These are phyloP conservation scores for Protonibea diacanthus DNA, from an alignment of 2,797 vertebrate species.

Conservation along the genomic window DNA sequence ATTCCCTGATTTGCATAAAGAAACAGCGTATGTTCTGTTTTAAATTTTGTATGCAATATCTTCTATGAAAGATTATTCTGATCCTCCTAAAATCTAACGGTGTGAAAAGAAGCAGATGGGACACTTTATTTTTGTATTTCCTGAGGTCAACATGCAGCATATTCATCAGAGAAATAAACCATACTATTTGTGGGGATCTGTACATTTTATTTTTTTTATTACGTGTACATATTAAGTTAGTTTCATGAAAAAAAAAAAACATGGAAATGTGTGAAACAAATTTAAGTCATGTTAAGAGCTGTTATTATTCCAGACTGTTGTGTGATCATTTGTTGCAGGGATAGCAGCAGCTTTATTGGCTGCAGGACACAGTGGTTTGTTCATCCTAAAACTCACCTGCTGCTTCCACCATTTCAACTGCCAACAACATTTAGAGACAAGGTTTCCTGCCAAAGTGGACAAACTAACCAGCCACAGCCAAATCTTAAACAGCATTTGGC, in stretches of 20 bases:
- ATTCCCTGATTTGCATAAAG: conserved; percentile 25
- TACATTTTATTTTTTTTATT: conserved; percentile 39
- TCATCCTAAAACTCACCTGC: conserved; percentile 38
- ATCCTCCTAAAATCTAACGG: conserved; percentile 23
- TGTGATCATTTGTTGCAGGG: not conserved
- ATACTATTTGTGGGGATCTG: conserved; percentile 50
- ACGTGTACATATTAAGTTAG: conserved; percentile 9
- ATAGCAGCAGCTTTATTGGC: conserved; percentile 16
- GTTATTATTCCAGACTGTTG: not conserved
- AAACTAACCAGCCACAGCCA: conserved; percentile 31
- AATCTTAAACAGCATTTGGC: conserved; percentile 17
- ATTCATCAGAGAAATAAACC: conserved; percentile 68
- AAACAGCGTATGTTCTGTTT: conserved; percentile 8
- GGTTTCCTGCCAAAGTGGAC: conserved; percentile 30
- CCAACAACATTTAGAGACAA: conserved; percentile 25
- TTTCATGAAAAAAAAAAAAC: not conserved
- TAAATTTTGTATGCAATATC: conserved; percentile 48
- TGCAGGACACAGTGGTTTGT: conserved; percentile 1
- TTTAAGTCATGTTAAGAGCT: not conserved
- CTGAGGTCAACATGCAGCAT: conserved; percentile 47
- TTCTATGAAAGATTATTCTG: conserved; percentile 52
- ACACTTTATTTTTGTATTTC: conserved; percentile 71
- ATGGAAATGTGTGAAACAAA: not conserved
- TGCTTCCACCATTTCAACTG: conserved; percentile 10
- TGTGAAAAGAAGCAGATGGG: conserved; percentile 47